Base-by-base conservation (phyloP, 2,113 vertebrate genomes). In the Raphicerus campestris region DNA sequence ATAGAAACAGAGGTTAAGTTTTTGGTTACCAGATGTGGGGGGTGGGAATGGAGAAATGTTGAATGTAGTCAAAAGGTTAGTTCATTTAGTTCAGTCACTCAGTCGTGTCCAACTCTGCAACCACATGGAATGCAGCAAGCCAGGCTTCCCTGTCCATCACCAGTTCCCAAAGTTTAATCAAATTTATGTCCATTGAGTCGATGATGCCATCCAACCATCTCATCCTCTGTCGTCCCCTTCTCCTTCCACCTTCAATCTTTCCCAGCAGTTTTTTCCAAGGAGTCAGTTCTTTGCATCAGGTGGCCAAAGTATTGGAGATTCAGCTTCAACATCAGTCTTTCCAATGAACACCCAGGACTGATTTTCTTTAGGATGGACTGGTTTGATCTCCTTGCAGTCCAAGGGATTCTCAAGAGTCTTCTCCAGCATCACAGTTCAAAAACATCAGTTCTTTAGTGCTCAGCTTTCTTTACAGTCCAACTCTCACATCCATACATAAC, bases 31-130 rank as follows among this genome's bases (percentile, higher is more conserved):
- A 32, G 45, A 49, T 9, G 16, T 80, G 45, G 28, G 45, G 28
- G 16, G 1, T 49, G 28, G 45, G 16, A 1, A 28, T 13, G 6
- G 39, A 42, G 35, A 78, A 32, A 19, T 6, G 4, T 7, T 47
- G 28, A 49, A 80, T 11, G 9, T 49, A 49, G 16, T 49, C 77
- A 80, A 32, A 78, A 80, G 28, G 16, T 66, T 17, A 66, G 61
- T 63, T 63, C 61, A 63, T 1, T n/a, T 16, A n/a, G 3, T 35
- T 66, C 63, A 66, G 4, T n/a, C 32, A 10, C 63, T 66, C 32
- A 66, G 17, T 35, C 1, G 4, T 66, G 63, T 66, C 32, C 0
- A 0, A 66, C 63, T 66, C 32, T 66, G 63, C 1, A 1, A 66
- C 32, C 32, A 17, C 63, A 66, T n/a, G 63, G 16, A n/a, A 32